Evolutionary conservation across 2,797 vertebrate genomes (phyloP), one percentile per base, ranked within the genome.

Genomic region (Neomorphus geoffroyi): DNA sequence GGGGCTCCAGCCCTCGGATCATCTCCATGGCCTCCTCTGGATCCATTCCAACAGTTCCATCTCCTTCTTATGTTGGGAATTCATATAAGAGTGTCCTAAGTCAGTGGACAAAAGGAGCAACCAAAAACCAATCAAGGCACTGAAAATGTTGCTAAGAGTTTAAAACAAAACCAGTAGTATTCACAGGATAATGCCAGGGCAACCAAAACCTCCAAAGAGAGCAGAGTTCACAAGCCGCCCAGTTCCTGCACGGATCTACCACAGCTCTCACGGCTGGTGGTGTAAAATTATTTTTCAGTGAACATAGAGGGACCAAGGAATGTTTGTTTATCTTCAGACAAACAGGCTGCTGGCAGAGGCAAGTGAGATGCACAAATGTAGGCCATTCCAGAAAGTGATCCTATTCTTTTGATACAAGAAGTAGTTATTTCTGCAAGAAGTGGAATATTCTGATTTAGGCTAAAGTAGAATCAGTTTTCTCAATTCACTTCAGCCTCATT

Each of bases 221-320:
- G 33, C 3, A 0, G 45, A 51, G 73, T 18, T 43, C 74, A 24
- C 32, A 28, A 32, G 39, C 33, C 61, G 30, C 19, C 46, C 1
- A 1, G 27, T 46, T 32, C 39, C 48, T 48, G 27, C 54, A 2
- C 6, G 35, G 54, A 53, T 58, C n/a, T 11, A 24, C 58, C 45
- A 7, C 0, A 1, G 43, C 13, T 67, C 32, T 16, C 45, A 2
- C 0, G 0, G 26, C 73, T 11, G 33, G 26, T 21, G 35, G 13
- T 10, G 30, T 26, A 22, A 45, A 39, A 39, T 39, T 18, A 45
- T 46, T 30, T 30, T 78, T 33, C 19, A 32, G 24, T 58, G 39
- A 71, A 58, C 28, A 53, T 26, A 58, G 71, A 65, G 14, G 32
- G n/a, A 71, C 9, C 17, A 18, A 48, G 21, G 18, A 51, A 30